phyloP scores from a whole-genome alignment of 2,113 vertebrate species.

The Pelobates fuscus region DNA sequence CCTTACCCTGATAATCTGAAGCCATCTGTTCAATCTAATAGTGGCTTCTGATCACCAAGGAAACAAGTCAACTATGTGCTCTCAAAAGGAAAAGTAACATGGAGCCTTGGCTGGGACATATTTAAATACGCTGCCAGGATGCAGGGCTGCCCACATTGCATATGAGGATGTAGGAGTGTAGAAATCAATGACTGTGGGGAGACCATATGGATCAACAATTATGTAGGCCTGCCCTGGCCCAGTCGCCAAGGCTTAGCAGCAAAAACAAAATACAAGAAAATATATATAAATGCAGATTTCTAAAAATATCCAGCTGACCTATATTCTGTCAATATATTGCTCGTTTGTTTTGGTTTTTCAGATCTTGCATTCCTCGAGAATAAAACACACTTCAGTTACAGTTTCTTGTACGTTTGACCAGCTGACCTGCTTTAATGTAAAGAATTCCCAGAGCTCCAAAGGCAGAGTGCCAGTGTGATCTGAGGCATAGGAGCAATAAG shows the following conservation, averaged over 20 bases:
- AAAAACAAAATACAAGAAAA: not conserved
- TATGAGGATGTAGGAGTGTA: slow-evolving; percentile 30
- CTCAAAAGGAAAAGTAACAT: slow-evolving; percentile 5
- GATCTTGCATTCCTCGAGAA: too few relatives aligned
- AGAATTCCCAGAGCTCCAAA: too few relatives aligned
- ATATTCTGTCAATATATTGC: too few relatives aligned
- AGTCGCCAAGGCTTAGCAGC: not conserved
- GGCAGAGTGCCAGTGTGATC: too few relatives aligned
- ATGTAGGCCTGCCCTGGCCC: not conserved
- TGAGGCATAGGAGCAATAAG: too few relatives aligned
- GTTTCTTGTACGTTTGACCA: too few relatives aligned
- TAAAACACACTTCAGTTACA: too few relatives aligned
- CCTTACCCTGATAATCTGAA: slow-evolving; percentile 26
- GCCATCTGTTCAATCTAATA: slow-evolving; percentile 37
- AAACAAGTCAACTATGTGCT: slow-evolving; percentile 41
- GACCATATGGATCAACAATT: slow-evolving; percentile 25
- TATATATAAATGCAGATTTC: too few relatives aligned
- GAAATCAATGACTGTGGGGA: not conserved
- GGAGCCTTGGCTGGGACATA: slow-evolving; percentile 5
- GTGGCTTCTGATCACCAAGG: slow-evolving; percentile 37
- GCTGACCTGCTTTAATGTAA: too few relatives aligned
- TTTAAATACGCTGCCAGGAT: slow-evolving; percentile 16
- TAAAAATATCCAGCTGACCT: too few relatives aligned
- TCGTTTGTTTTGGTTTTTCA: too few relatives aligned
- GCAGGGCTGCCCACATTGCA: slow-evolving; percentile 25